Evolutionary conservation across 2,888 invertebrate species (phyloP).

Genomic region (Lycocerus yunnanus): DNA sequence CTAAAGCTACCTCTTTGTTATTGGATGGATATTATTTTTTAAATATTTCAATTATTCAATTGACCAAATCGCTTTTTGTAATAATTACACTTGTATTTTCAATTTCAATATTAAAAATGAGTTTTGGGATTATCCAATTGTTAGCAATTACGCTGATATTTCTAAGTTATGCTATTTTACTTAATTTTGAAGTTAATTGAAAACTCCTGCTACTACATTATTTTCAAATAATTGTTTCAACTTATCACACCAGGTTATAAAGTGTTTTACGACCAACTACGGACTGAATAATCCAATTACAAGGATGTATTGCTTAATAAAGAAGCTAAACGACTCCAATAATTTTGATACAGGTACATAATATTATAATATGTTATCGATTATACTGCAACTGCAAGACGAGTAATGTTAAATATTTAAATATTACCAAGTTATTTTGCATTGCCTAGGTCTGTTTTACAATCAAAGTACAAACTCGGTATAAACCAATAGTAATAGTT

Average conservation of each 20-base stretch:
- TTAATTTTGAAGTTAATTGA: neutral
- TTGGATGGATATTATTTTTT: no score
- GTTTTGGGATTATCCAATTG: no score
- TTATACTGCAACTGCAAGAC: neutral
- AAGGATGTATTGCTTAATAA: neutral
- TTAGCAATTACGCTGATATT: no score
- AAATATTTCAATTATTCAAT: no score
- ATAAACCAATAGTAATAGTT: no score
- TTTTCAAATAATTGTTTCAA: neutral
- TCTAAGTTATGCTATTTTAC: no score
- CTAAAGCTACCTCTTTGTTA: no score
- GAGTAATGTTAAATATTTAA: neutral
- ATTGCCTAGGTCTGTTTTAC: no score
- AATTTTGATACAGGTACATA: neutral
- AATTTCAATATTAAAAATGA: no score
- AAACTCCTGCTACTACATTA: neutral
- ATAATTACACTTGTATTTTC: no score
- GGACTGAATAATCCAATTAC: neutral
- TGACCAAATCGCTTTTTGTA: no score
- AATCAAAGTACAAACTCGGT: no score
- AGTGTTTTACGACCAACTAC: neutral
- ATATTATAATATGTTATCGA: neutral
- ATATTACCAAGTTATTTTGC: neutral
- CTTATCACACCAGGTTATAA: neutral
- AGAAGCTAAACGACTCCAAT: neutral